Conservation (phyloP, 2,888 invertebrate species). For the Epistrophe eligans region DNA sequence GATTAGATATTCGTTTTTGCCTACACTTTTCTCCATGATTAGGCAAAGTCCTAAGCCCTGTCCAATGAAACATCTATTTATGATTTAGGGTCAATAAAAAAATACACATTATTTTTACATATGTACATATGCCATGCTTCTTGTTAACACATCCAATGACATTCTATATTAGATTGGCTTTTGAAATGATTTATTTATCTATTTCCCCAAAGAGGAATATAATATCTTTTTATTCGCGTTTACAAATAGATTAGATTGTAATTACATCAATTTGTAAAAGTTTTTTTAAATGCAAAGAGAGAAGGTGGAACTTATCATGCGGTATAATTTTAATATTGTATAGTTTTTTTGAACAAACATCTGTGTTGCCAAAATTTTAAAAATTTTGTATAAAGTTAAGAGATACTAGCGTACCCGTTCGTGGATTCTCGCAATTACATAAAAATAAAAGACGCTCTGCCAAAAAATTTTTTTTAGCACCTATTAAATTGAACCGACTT, state of each 20-base stretch:
- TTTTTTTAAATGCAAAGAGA: not conserved
- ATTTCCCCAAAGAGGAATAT: constrained; percentile 3
- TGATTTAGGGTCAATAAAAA: constrained; percentile 52
- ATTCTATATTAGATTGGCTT: not conserved
- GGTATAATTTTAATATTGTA: too few species aligned
- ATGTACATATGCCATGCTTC: constrained; percentile 20
- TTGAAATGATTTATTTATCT: constrained; percentile 16
- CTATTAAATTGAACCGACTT: too few species aligned
- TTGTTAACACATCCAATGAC: constrained; percentile 13
- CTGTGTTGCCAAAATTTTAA: too few species aligned
- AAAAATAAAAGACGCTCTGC: too few species aligned
- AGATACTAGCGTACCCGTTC: too few species aligned
- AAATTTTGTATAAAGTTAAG: too few species aligned
- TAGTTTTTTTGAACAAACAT: too few species aligned
- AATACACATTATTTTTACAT: not conserved
- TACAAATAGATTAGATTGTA: not conserved
- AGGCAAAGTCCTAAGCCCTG: constrained; percentile 4
- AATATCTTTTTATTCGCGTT: constrained; percentile 18
- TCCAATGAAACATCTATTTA: constrained; percentile 16
- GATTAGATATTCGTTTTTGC: constrained; percentile 46
- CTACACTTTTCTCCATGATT: constrained; percentile 20
- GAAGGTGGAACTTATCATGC: too few species aligned
- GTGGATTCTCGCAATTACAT: too few species aligned
- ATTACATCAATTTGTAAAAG: not conserved
- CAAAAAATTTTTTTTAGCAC: too few species aligned